Evolutionary conservation across 2,113 vertebrate species (phyloP).

Genomic region (Paradisaea rubra): DNA sequence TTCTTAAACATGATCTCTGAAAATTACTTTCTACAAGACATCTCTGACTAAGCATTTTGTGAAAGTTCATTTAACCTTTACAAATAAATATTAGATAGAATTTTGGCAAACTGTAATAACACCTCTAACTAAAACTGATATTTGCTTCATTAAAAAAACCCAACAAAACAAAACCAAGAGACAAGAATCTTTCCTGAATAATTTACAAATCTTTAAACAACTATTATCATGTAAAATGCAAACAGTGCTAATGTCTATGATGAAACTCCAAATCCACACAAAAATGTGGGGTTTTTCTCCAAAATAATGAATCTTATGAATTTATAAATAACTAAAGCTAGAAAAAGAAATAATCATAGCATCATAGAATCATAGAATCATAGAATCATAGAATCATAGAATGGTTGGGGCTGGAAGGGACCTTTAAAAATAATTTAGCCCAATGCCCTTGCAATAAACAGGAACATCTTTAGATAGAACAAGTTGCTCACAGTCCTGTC

Average conservation of each 20-base stretch:
- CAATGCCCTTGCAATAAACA: background rate
- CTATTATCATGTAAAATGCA: background rate
- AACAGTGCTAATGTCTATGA: background rate
- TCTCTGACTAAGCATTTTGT: conserved; percentile 4
- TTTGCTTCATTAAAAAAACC: background rate
- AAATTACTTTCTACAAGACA: background rate
- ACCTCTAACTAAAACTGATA: background rate
- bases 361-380: too few species aligned
- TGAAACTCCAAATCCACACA: background rate
- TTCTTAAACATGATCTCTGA: background rate
- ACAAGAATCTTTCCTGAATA: background rate
- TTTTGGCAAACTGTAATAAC: background rate
- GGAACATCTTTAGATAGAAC: background rate
- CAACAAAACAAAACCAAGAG: background rate
- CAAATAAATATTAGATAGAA: background rate
- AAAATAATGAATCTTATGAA: background rate
- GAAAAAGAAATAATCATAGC: background rate
- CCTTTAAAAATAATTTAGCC: background rate
- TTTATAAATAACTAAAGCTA: background rate
- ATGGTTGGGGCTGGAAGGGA: background rate
- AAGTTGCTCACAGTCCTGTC: background rate
- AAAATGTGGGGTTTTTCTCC: background rate
- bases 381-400: background rate
- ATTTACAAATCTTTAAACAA: background rate
- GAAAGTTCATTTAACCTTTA: background rate